Conservation (phyloP, 2,113 vertebrate genomes). For the Xerus inauris region DNA sequence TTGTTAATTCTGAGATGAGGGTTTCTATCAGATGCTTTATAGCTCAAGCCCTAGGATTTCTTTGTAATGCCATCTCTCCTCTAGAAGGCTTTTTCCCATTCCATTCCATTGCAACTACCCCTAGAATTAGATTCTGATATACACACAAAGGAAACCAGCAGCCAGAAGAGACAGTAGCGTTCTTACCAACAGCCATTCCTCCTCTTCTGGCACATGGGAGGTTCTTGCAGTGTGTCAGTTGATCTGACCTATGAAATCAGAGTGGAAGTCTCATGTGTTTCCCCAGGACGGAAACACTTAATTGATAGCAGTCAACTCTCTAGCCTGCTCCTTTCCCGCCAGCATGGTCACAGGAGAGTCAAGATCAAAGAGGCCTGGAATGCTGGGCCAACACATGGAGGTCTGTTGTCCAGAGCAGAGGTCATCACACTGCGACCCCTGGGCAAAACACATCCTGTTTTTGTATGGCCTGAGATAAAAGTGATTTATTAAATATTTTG, state of each 20-base stretch:
- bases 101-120: not conserved
- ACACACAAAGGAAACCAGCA: not conserved
- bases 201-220: not conserved
- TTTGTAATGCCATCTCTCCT: not conserved
- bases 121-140: not conserved
- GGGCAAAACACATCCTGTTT: not conserved
- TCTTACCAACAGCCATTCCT: not conserved
- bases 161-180: accelerated
- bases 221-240: not conserved
- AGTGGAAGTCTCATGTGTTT: not conserved
- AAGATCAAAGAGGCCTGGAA: too few relatives aligned
- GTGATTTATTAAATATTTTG: not conserved
- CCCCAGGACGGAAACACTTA: not conserved
- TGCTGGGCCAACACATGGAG: accelerated
- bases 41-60: not conserved
- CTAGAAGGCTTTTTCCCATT: not conserved
- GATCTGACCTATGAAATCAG: not conserved
- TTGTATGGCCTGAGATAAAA: not conserved
- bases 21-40: not conserved
- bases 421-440: not conserved
- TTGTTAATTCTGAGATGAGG: not conserved
- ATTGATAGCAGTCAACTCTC: too few relatives aligned
- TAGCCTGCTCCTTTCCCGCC: not conserved
- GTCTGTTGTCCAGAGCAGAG: not conserved
- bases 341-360: accelerated